phyloP scores from a whole-genome alignment of 2,888 invertebrate species.

The Eretmocerus hayati region DNA sequence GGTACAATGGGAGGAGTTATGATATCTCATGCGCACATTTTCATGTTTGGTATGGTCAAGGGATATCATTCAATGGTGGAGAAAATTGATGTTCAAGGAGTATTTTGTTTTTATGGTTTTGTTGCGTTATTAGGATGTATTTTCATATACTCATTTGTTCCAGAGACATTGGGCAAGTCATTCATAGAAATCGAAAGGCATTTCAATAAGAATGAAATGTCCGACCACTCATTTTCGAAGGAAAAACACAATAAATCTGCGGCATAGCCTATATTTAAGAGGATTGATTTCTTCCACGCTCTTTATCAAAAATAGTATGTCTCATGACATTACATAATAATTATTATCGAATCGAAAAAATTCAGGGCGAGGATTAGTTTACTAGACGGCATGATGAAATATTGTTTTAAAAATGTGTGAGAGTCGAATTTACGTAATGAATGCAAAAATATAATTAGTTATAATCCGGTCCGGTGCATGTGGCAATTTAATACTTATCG shows the following conservation, averaged over 20 bases:
- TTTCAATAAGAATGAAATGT: conserved; percentile 38
- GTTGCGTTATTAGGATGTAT: conserved; percentile 46
- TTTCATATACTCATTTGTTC: conserved; percentile 50
- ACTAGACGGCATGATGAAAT: no score
- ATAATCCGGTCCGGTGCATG: no score
- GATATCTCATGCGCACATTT: conserved; percentile 49
- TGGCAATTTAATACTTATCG: no score
- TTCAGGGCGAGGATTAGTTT: no score
- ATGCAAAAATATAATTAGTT: no score
- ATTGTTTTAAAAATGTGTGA: no score
- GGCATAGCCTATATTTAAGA: neutral
- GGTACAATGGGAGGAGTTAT: conserved; percentile 51
- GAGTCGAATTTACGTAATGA: no score
- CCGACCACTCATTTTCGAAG: no score
- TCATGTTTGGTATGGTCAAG: conserved; percentile 53
- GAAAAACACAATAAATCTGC: no score
- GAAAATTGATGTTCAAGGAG: conserved; percentile 42
- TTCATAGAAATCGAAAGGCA: conserved; percentile 52
- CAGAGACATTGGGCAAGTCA: conserved; percentile 54
- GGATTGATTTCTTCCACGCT: neutral
- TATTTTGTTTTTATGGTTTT: conserved; percentile 49
- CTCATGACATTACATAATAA: no score
- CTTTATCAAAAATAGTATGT: no score
- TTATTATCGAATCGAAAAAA: no score
- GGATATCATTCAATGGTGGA: conserved; percentile 49